phyloP scores from a whole-genome alignment of 2,797 vertebrate species.

The Perodicticus potto region DNA sequence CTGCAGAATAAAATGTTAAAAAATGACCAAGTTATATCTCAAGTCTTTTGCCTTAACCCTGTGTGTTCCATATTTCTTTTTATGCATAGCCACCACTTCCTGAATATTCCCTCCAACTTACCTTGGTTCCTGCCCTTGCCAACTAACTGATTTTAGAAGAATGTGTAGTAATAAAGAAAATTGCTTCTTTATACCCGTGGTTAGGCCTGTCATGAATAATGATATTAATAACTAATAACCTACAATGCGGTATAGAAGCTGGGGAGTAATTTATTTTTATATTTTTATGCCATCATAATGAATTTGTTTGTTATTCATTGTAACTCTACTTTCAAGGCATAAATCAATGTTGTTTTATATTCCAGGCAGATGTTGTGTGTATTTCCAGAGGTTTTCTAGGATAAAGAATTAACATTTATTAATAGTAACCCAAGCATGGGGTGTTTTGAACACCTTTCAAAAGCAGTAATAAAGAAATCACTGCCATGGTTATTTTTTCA shows the following conservation, averaged over 20 bases:
- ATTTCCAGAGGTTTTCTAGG: constrained; percentile 81
- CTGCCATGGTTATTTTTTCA: constrained; percentile 70
- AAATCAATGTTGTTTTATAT: constrained; percentile 85
- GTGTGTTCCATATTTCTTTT: not conserved
- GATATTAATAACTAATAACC: constrained; percentile 82
- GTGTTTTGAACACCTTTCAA: constrained; percentile 76
- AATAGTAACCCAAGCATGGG: constrained; percentile 78
- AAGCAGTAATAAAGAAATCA: constrained; percentile 79
- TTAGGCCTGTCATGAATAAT: constrained; percentile 77
- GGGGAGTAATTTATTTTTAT: constrained; percentile 84
- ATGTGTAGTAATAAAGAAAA: constrained; percentile 72
- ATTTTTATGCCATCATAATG: constrained; percentile 87
- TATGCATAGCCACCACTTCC: not conserved
- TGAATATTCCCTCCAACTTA: not conserved
- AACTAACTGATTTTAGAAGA: constrained; percentile 48
- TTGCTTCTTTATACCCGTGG: constrained; percentile 69
- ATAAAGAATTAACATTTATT: constrained; percentile 81
- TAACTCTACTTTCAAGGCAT: constrained; percentile 80
- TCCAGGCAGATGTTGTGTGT: constrained; percentile 77
- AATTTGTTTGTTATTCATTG: constrained; percentile 87
- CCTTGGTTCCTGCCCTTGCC: constrained; percentile 42
- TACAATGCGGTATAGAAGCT: constrained; percentile 77
- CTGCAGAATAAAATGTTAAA: not conserved
- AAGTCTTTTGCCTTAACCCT: not conserved
- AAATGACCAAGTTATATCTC: fast-evolving